Conservation (phyloP, 2,797 vertebrate species). For the Taeniopygia guttata region DNA sequence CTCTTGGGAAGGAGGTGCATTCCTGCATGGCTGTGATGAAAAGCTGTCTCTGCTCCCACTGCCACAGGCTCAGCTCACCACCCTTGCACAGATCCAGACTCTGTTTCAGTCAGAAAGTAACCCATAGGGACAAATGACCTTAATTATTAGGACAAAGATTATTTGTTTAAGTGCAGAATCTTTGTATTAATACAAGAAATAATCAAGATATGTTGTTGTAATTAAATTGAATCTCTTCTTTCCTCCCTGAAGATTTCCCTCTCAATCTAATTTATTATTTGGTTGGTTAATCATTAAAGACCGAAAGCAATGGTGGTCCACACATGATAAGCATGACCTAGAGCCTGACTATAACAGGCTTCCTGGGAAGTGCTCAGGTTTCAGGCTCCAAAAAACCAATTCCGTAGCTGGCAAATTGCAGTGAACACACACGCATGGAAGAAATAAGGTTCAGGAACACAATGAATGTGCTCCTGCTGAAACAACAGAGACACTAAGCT, state of each 20-base stretch:
- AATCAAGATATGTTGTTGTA: constrained; percentile 2
- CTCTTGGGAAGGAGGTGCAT: background rate
- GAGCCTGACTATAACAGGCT: background rate
- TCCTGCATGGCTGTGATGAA: background rate
- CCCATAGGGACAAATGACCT: background rate
- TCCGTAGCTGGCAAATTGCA: background rate
- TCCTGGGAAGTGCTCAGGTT: background rate
- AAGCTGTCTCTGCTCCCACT: background rate
- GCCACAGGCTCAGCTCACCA: background rate
- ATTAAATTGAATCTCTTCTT: constrained; percentile 3
- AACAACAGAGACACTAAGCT: background rate
- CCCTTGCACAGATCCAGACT: background rate
- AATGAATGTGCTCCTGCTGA: background rate
- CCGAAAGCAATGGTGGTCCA: background rate
- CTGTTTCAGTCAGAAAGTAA: constrained; percentile 9
- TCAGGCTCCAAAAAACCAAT: background rate
- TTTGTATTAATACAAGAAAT: background rate
- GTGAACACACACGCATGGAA: background rate
- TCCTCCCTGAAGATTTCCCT: background rate
- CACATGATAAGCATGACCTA: background rate
- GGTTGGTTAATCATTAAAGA: background rate
- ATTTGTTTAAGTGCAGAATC: background rate
- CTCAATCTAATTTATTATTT: constrained; percentile 24
- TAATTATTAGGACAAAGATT: constrained; percentile 31
- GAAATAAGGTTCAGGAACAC: background rate